Conservation (phyloP, 2,888 invertebrate genomes). For the Phoenoteleia sp. region DNA sequence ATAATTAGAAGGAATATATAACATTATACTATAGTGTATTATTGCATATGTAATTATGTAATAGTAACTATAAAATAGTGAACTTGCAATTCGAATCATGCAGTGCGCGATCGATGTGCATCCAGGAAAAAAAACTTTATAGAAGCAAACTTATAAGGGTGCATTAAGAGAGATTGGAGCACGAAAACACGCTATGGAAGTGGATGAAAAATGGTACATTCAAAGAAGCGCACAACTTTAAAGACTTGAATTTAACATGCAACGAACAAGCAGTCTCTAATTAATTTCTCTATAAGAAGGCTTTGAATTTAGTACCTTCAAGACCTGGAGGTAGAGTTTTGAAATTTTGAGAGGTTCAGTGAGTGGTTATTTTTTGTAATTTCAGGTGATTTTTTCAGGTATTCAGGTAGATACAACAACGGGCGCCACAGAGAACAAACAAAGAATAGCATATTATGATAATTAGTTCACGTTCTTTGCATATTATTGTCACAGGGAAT, state of each 20-base stretch:
- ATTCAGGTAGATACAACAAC: slow-evolving; percentile 86
- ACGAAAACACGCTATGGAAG: slow-evolving; percentile 21
- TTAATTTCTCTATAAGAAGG: slow-evolving; percentile 83
- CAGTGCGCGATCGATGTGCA: slow-evolving; percentile 36
- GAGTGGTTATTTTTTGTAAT: slow-evolving; percentile 83
- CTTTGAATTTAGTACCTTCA: slow-evolving; percentile 86
- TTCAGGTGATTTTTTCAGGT: slow-evolving; percentile 81
- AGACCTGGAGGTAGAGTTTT: slow-evolving; percentile 86
- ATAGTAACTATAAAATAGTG: too few relatives aligned
- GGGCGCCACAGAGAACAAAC: slow-evolving; percentile 86
- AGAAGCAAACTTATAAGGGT: slow-evolving; percentile 22
- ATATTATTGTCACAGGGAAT: slow-evolving; percentile 64
- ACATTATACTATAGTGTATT: too few relatives aligned
- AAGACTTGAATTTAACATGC: slow-evolving; percentile 79
- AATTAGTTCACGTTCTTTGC: slow-evolving; percentile 80
- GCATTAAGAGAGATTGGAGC: slow-evolving; percentile 9
- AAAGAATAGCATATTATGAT: slow-evolving; percentile 85
- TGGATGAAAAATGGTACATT: slow-evolving; percentile 42
- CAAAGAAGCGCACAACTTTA: slow-evolving; percentile 48
- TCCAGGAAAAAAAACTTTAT: slow-evolving; percentile 32
- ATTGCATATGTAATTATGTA: too few relatives aligned
- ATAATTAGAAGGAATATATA: too few relatives aligned
- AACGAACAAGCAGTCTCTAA: slow-evolving; percentile 82
- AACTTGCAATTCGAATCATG: slow-evolving; percentile 31
- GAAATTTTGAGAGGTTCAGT: slow-evolving; percentile 86